Evolutionary conservation across 2,113 vertebrate genomes (phyloP), one percentile per base, ranked within the genome.

Genomic region (Calyptommatus sinebrachiatus): DNA sequence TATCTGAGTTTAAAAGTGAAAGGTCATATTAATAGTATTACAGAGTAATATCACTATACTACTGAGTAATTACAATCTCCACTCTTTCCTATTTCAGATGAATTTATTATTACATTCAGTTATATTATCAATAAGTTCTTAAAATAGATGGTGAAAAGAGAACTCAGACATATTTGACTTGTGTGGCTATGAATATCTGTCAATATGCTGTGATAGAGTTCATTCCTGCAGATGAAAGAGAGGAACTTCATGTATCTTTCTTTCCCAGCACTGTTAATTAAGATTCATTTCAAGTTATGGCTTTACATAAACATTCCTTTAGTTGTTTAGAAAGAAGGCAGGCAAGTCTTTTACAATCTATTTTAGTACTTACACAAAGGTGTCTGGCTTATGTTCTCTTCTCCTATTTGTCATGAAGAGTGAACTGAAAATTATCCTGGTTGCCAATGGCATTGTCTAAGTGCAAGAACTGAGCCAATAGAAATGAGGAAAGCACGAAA

Each of bases 91-190:
- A 65, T 61, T 92, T 45, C 26, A 78, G 7, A 41, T 88, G 66
- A 82, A 84, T 83, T 80, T 76, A 84, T 68, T 88, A 86, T 72
- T 89, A 46, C 85, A 91, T 89, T 87, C 88, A 89, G 88, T 88
- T 45, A 50, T 72, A 4, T 26, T 88, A 89, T 92, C 3, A 5
- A 90, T 90, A 86, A 77, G 68, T 87, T 91, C 81, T 92, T 8
- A 91, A 90, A 92, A 89, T 85, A 91, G 48, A 85, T 91, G 89
- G 75, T 88, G 22, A 24, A 84, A 84, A 83, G 90, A 63, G 87
- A 84, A 77, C 81, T 77, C 28, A 88, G 41, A 72, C 87, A 20
- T 41, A 83, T 88, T 89, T 88, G 22, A 24, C 87, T 85, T 84
- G n/a, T 84, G 1, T 71, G 74, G 81, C 79, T 61, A 85, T 85